These are phyloP conservation scores for Gallirallus australis DNA, from an alignment of 2,797 vertebrate species.

Conservation along the genomic window DNA sequence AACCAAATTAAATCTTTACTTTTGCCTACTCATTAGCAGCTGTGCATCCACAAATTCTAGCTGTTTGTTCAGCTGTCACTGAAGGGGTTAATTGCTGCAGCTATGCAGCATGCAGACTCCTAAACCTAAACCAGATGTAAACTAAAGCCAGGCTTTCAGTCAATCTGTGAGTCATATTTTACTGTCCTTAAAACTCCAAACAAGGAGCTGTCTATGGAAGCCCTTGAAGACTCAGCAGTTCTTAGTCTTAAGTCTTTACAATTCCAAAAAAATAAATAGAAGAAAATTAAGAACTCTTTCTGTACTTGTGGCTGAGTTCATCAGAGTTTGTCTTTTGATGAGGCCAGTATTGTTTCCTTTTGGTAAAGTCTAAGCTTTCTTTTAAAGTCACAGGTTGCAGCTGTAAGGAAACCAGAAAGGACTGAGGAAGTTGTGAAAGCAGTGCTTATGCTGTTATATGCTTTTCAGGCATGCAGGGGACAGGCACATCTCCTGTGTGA, in stretches of 20 bases:
- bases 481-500: neutral
- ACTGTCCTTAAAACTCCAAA: constrained; percentile 82
- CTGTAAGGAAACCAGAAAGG: neutral
- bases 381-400: constrained; percentile 15
- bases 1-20: neutral
- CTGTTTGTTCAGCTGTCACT: constrained; percentile 18
- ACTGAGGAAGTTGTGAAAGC: neutral
- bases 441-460: neutral
- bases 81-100: constrained; percentile 82
- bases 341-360: neutral
- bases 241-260: constrained; percentile 63
- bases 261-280: constrained; percentile 52
- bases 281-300: constrained; percentile 39
- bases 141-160: constrained; percentile 81
- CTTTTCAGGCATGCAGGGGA: neutral
- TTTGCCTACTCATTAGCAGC: neutral
- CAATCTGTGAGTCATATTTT: constrained; percentile 78
- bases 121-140: constrained; percentile 87
- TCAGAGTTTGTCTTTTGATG: constrained; percentile 44
- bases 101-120: constrained; percentile 79
- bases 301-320: constrained; percentile 23
- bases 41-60: neutral
- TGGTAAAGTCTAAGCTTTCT: neutral
- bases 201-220: constrained; percentile 70
- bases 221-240: constrained; percentile 67